Base-by-base conservation (phyloP, 2,797 vertebrate genomes). In the Holocentrus rufus region DNA sequence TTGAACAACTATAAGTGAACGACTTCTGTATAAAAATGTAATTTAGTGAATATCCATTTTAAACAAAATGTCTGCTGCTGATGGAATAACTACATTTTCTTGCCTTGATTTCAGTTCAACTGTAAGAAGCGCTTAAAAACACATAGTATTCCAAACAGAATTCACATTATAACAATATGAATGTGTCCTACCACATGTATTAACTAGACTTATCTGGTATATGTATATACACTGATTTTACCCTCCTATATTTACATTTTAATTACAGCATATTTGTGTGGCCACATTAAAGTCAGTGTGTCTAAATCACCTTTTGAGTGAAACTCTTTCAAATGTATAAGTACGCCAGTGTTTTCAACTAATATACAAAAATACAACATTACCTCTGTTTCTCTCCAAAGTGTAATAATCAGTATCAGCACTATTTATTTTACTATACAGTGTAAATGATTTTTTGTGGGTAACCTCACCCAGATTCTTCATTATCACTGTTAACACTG, bases 361-460 rank as follows among this genome's bases (percentile, higher is more conserved):
- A 18, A 47, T 30, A 23, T 15, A 49, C 22, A 46, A 53, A 72
- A 74, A 20, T 15, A 30, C 47, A 52, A 11, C 36, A 23, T 65
- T 57, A 15, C 47, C 39, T 67, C 15, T 59, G 6, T 74, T 54
- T 27, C 10, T n/a, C 23, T 65, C 34, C 27, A 49, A 27, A 56
- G 42, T 27, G 25, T 54, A 9, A 49, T 64, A 57, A 72, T 44
- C 31, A 31, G 36, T 30, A 59, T 22, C 8, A 22, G 10, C 34
- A 39, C 3, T 23, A 31, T 56, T 31, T 34, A 14, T 74, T 72
- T 66, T 75, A 13, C 49, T 61, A 4, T 61, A 59, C 20, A 58
- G 53, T 39, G 67, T 65, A 77, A 53, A 46, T 25, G 27, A 50
- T 49, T 49, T 18, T 55, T 74, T 54, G 68, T 49, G 76, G 58